These are phyloP conservation scores for Gonocerus acuteangulatus DNA, from an alignment of 2,888 invertebrate species.

Conservation along the genomic window DNA sequence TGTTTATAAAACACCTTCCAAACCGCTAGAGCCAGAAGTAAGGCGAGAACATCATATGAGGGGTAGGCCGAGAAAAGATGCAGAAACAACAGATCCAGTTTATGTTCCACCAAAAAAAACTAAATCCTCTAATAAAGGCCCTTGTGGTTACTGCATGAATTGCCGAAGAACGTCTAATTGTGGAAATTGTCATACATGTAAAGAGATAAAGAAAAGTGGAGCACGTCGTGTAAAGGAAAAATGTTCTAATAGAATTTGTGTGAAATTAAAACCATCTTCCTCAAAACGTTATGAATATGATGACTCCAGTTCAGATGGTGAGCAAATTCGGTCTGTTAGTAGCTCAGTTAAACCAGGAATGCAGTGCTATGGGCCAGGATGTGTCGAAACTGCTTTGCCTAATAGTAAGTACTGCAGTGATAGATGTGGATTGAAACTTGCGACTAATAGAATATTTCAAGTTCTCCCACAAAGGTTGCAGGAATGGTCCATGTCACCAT, in stretches of 20 bases:
- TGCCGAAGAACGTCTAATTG: slow-evolving; percentile 64
- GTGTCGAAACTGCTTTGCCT: slow-evolving; percentile 64
- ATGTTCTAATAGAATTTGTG: slow-evolving; percentile 37
- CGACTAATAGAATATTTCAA: slow-evolving; percentile 73
- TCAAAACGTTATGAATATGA: slow-evolving; percentile 35
- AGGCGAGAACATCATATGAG: slow-evolving; percentile 25
- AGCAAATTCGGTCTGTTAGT: slow-evolving; percentile 24
- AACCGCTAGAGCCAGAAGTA: slow-evolving; percentile 39
- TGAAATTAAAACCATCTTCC: slow-evolving; percentile 8
- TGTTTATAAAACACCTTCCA: slow-evolving; percentile 43
- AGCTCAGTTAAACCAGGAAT: slow-evolving; percentile 41
- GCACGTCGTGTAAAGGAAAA: slow-evolving; percentile 34
- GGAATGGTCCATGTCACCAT: slow-evolving; percentile 83
- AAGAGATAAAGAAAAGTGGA: slow-evolving; percentile 47
- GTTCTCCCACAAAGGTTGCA: slow-evolving; percentile 84
- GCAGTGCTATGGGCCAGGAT: slow-evolving; percentile 90
- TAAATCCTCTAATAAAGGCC: slow-evolving; percentile 42
- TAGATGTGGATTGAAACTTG: slow-evolving; percentile 81
- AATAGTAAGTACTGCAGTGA: slow-evolving; percentile 91
- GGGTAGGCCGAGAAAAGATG: slow-evolving; percentile 36
- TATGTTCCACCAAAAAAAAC: slow-evolving; percentile 39
- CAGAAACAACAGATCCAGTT: slow-evolving; percentile 24
- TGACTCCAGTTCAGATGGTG: slow-evolving; percentile 39
- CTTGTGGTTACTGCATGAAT: slow-evolving; percentile 69
- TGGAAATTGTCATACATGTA: slow-evolving; percentile 59